These are phyloP conservation scores for Lycaena phlaeas DNA, from an alignment of 2,888 invertebrate species.

Conservation along the genomic window DNA sequence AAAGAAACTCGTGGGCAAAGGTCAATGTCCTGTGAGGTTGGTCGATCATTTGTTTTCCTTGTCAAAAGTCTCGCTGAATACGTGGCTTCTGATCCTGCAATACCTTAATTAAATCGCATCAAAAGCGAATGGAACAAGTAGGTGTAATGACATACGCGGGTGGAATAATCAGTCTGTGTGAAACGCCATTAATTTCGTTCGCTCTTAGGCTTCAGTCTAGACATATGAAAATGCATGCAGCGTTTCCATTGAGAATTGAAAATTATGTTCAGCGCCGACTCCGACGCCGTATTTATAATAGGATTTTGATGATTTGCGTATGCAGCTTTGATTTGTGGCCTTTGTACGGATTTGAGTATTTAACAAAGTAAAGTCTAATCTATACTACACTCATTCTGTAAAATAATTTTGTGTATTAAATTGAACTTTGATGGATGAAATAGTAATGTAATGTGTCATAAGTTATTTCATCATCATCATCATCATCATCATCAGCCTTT, in stretches of 20 bases:
- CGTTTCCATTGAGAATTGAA: constrained; percentile 3
- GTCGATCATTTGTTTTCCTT: neutral
- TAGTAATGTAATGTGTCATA: too few relatives aligned
- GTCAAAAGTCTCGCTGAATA: constrained; percentile 3
- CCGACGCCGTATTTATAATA: too few relatives aligned
- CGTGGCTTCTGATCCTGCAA: constrained; percentile 1
- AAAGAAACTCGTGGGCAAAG: neutral
- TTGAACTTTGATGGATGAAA: too few relatives aligned
- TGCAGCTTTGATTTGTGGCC: too few relatives aligned
- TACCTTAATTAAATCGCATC: constrained; percentile 14
- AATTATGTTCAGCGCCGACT: constrained; percentile 1
- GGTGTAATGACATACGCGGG: constrained; percentile 14
- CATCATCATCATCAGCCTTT: too few relatives aligned
- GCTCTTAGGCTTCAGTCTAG: neutral
- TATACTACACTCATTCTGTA: too few relatives aligned
- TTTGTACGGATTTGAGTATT: too few relatives aligned
- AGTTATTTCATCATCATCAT: too few relatives aligned
- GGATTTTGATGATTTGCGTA: too few relatives aligned
- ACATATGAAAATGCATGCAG: constrained; percentile 2
- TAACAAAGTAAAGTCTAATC: too few relatives aligned
- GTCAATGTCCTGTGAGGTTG: neutral
- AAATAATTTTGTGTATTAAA: too few relatives aligned
- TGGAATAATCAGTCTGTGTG: constrained; percentile 12
- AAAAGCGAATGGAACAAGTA: constrained; percentile 14
- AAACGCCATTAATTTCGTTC: constrained; percentile 8